Base-by-base conservation (phyloP, 2,888 invertebrate species). In the Himalopsyche anomala region DNA sequence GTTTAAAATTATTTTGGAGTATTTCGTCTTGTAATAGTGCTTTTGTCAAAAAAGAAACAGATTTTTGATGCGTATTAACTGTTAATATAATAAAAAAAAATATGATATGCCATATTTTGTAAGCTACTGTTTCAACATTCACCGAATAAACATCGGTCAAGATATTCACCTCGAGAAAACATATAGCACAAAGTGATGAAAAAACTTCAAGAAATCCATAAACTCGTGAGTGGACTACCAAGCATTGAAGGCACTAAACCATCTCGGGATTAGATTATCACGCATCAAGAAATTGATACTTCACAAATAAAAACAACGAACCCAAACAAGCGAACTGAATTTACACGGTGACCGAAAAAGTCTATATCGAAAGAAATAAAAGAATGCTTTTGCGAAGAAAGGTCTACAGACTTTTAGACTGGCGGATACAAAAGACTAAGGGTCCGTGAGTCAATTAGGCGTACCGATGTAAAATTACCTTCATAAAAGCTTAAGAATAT, bases 251-350 rank as follows among this genome's bases (percentile, higher is more conserved):
- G 74, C 74, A 74, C 74, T 38, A 74, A 74, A 74, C 74, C 74
- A 74, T 74, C 74, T 74, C 74, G 36, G 36, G 74, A 74, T 74
- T 74, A 74, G 74, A 38, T 74, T 74, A 74, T 74, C 74, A 74
- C 74, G 74, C 74, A 74, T 74, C 74, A 74, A 36, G 74, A 74
- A 74, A 74, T 74, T 74, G 74, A 74, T 74, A 74, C 74, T 74
- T 74, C 38, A 74, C 74, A 74, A 74, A 74, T 74, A 74, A 74
- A 74, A 74, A 74, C 74, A 74, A 74, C 74, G 74, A 74, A 74
- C 9, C 28, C 74, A 74, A 62, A 36, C 36, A 19, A 36, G 36
- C 74, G 19, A 36, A 36, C 74, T 15, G 36, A 74, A 74, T 74
- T 36, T 74, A 74, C 36, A 74, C 36, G 38, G 74, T 74, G 74